Conservation (phyloP, 2,888 invertebrate genomes). For the Trissolcus japonicus region DNA sequence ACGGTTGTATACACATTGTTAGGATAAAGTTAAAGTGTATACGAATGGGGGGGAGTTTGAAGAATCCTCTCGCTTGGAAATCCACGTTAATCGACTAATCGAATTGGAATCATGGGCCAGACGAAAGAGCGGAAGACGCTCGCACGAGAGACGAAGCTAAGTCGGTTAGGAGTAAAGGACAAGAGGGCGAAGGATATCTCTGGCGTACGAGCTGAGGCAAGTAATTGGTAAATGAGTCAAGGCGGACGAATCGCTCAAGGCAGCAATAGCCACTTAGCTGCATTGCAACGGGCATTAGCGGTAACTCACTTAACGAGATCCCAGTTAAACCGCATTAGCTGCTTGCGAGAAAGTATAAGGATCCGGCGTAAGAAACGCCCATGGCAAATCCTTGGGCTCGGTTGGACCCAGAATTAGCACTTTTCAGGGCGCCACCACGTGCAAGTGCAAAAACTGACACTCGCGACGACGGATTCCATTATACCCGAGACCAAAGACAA, state of each 20-base stretch:
- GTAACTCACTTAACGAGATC: slow-evolving; percentile 73
- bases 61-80: slow-evolving; percentile 49
- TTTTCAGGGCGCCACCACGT: slow-evolving; percentile 9
- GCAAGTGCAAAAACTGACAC: slow-evolving; percentile 14
- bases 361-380: slow-evolving; percentile 48
- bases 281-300: slow-evolving; percentile 71
- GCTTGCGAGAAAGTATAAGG: slow-evolving; percentile 52
- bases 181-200: slow-evolving; percentile 54
- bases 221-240: slow-evolving; percentile 70
- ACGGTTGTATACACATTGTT: not conserved
- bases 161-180: slow-evolving; percentile 45
- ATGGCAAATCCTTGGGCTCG: slow-evolving; percentile 61
- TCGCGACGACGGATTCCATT: slow-evolving; percentile 9
- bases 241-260: slow-evolving; percentile 64
- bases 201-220: slow-evolving; percentile 61
- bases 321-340: slow-evolving; percentile 69
- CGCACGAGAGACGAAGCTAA: slow-evolving; percentile 43
- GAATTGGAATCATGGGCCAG: slow-evolving; percentile 53
- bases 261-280: slow-evolving; percentile 69
- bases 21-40: slow-evolving; percentile 6
- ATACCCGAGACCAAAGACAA: slow-evolving; percentile 1
- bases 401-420: slow-evolving; percentile 63
- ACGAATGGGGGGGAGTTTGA: slow-evolving; percentile 32
- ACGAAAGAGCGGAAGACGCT: slow-evolving; percentile 53
- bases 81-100: slow-evolving; percentile 58